Evolutionary conservation across 2,888 invertebrate species (phyloP), one percentile per base, ranked within the genome.

Genomic region (Galerucella pusilla): DNA sequence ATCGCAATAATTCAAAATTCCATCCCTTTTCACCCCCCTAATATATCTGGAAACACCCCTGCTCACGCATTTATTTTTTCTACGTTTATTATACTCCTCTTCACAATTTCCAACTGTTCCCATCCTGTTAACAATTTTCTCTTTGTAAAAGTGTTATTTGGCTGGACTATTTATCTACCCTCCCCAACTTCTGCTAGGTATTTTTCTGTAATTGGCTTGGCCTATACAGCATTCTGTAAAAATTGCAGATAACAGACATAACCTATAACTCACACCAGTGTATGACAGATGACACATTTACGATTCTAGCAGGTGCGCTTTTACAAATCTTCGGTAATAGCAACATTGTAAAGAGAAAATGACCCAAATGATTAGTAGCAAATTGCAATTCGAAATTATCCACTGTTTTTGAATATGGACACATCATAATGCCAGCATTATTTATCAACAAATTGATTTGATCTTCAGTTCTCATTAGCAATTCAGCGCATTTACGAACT

Each of bases 371-470:
- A 84, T 94, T 93, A 0, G 91, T 90, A 10, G 91, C 93, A 11
- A 94, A 87, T 76, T 93, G 93, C 70, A 88, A 88, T 85, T 94
- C 93, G 80, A 91, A 91, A 0, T 92, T 93, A 81, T 94, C 93
- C 64, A 89, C 90, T 0, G 93, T 93, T 68, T 88, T 87, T 0
- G 89, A 87, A 71, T 89, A 88, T 0, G 92, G 92, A 70, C 91
- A 91, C 85, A 91, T 65, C 92, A 93, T 92, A 0, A 94, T 89
- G 0, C 94, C 94, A 7, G 93, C 93, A 85, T 94, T 94, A 81
- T 94, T 94, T 1, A 75, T 73, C 49, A 75, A 66, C 1, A 75
- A 68, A 63, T 63, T 54, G n/a, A 71, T 71, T 54, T 42, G 54
- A 14, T 35, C 54, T 64, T 92, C 90, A 6, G 86, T 89, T 42